These are phyloP conservation scores for Dolomedes plantarius DNA, from an alignment of 2,888 invertebrate genomes.

Conservation along the genomic window DNA sequence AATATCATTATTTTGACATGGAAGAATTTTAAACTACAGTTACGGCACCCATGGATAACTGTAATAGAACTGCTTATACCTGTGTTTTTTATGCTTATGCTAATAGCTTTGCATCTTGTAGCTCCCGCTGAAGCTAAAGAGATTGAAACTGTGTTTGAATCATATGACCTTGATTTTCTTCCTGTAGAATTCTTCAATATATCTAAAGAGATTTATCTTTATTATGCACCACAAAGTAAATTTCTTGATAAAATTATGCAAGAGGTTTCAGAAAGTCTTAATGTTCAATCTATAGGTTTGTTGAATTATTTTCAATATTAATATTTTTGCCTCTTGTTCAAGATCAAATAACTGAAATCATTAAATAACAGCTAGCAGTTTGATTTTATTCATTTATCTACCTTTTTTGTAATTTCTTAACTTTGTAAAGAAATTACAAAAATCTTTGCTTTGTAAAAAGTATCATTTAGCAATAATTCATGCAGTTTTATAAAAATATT, in stretches of 20 bases:
- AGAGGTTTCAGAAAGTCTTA: neutral
- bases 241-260: constrained; percentile 13
- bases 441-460: too few relatives aligned
- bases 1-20: neutral
- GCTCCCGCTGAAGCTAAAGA: neutral
- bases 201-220: neutral
- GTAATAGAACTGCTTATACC: neutral
- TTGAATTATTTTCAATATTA: neutral
- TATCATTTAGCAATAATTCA: too few relatives aligned
- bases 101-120: neutral
- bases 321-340: too few relatives aligned
- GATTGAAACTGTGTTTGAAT: neutral
- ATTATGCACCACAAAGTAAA: constrained; percentile 8
- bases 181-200: neutral
- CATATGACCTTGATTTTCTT: constrained; percentile 1
- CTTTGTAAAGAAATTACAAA: too few relatives aligned
- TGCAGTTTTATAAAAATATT: too few relatives aligned
- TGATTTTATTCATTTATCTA: too few relatives aligned
- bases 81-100: neutral
- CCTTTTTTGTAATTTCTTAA: too few relatives aligned
- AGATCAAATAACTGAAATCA: too few relatives aligned
- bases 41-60: constrained; percentile 10
- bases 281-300: neutral
- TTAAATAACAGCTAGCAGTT: too few relatives aligned
- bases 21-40: constrained; percentile 20